Conservation (phyloP, 2,888 invertebrate genomes). For the Microctonus aethiopoides region DNA sequence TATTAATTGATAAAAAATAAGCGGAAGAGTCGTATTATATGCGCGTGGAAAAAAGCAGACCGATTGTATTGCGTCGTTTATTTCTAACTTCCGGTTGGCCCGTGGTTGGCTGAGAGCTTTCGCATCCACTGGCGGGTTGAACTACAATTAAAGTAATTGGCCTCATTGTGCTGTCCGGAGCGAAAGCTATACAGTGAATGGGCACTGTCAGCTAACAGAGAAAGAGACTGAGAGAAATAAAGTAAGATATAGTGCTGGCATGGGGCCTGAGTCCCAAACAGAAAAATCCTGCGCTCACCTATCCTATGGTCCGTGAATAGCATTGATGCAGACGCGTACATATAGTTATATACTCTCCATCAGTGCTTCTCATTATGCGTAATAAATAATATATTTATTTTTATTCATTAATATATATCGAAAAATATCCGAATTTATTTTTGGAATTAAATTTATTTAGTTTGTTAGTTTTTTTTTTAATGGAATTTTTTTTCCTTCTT, state of each 20-base stretch:
- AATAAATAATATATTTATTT: too few relatives aligned
- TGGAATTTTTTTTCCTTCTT: conserved; percentile 11
- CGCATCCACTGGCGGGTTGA: conserved; percentile 54
- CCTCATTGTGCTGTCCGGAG: conserved; percentile 61
- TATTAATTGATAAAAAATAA: conserved; percentile 45
- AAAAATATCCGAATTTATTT: too few relatives aligned
- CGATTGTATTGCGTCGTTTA: conserved; percentile 59
- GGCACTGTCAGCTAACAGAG: conserved; percentile 53
- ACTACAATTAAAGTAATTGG: conserved; percentile 63
- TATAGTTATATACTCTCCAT: too few relatives aligned
- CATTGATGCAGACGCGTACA: too few relatives aligned
- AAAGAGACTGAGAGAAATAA: too few relatives aligned
- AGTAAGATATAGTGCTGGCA: conserved; percentile 51
- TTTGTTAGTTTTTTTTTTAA: conserved; percentile 19
- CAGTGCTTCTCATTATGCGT: conserved; percentile 40
- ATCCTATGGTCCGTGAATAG: conserved; percentile 44
- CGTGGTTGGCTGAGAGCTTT: conserved; percentile 56
- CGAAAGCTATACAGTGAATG: conserved; percentile 55
- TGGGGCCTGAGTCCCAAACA: conserved; percentile 49
- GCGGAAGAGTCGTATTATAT: conserved; percentile 51
- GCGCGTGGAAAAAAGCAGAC: conserved; percentile 47
- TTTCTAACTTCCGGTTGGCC: conserved; percentile 55
- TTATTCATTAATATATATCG: too few relatives aligned
- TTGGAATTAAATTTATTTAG: too few relatives aligned
- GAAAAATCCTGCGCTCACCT: conserved; percentile 40